Evolutionary conservation across 2,888 invertebrate species (phyloP).

Genomic region (Eupeodes luniger): DNA sequence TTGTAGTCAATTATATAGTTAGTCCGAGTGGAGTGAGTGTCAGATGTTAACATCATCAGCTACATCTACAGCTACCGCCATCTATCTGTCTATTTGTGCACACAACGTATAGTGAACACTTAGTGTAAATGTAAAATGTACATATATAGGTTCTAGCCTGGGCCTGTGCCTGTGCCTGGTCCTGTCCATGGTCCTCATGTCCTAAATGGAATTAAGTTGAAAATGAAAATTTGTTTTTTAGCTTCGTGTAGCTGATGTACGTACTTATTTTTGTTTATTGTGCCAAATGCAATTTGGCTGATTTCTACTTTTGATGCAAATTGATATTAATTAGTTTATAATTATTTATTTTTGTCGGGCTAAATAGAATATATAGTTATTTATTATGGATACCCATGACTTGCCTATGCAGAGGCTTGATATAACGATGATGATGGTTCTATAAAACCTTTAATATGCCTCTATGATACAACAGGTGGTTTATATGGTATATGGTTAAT

Average conservation of each 20-base stretch:
- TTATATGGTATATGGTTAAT: not conserved
- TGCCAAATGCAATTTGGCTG: constrained; percentile 56
- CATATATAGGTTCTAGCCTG: not conserved
- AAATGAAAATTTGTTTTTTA: constrained; percentile 47
- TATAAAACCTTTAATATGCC: not conserved
- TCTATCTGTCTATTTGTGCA: too few relatives aligned
- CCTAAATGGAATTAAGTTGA: constrained; percentile 57
- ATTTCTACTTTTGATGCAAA: constrained; percentile 59
- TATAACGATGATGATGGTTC: not conserved
- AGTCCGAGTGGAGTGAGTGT: constrained; percentile 25
- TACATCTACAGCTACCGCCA: not conserved
- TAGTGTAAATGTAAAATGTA: not conserved
- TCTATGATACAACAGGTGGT: constrained; percentile 14
- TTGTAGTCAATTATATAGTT: constrained; percentile 62
- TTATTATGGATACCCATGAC: not conserved
- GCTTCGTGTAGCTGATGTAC: not conserved
- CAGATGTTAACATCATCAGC: not conserved
- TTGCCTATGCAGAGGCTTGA: not conserved
- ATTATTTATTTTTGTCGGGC: constrained; percentile 27
- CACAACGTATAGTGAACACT: too few relatives aligned
- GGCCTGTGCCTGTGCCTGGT: not conserved
- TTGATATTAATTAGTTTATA: constrained; percentile 63
- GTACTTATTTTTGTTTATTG: constrained; percentile 1
- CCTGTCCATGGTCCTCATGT: not conserved
- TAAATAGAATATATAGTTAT: not conserved